Evolutionary conservation across 23 tunicate species (phyloP).

Genomic region (Aplidium turbinatum): DNA sequence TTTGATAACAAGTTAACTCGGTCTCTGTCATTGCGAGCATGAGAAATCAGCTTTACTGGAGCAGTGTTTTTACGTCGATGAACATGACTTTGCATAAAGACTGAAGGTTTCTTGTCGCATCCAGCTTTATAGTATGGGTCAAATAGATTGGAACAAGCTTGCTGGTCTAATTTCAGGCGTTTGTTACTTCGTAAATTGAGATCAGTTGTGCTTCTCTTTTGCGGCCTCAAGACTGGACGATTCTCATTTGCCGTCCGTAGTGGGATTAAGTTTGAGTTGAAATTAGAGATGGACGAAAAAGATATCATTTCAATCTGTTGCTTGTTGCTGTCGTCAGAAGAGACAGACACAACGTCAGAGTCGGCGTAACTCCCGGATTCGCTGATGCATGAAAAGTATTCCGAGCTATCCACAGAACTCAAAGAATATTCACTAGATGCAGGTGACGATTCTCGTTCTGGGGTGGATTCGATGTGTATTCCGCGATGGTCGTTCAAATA

Average conservation of each 20-base stretch:
- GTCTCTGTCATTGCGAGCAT: no score
- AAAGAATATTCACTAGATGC: slow-evolving; percentile 58
- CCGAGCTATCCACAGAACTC: slow-evolving; percentile 58
- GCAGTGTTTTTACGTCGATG: slow-evolving; percentile 19
- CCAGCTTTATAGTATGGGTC: not conserved
- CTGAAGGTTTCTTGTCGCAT: not conserved
- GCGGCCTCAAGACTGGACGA: not conserved
- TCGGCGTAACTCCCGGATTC: slow-evolving; percentile 43
- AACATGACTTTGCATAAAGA: not conserved
- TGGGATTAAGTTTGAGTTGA: not conserved
- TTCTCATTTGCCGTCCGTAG: not conserved
- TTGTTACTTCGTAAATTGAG: not conserved
- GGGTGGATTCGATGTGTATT: no score
- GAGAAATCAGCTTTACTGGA: slow-evolving; percentile 20
- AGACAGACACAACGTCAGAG: slow-evolving; percentile 36
- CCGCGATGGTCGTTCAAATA: not conserved
- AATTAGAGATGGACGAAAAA: not conserved
- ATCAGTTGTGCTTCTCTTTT: not conserved
- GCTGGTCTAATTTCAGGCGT: not conserved
- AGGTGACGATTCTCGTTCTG: slow-evolving; percentile 40
- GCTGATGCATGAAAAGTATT: slow-evolving; percentile 60
- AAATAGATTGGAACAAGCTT: not conserved
- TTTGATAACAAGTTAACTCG: no score
- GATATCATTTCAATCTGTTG: not conserved
- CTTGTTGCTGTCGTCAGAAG: slow-evolving; percentile 44